phyloP scores from a whole-genome alignment of 1,140 invertebrate species.

The Scaptomyza graminum region DNA sequence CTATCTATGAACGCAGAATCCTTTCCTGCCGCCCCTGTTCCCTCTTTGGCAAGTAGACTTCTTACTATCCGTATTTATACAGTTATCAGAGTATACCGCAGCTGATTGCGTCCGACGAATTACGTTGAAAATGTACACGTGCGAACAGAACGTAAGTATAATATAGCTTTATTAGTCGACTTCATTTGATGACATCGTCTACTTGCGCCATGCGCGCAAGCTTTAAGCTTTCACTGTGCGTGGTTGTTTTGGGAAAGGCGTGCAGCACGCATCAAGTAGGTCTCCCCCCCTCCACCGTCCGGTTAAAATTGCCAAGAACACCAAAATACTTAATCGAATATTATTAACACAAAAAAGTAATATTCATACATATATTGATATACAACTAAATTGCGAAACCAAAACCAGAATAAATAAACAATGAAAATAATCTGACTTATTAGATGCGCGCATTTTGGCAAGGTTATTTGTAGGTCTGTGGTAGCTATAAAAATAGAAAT shows the following conservation, averaged over 20 bases:
- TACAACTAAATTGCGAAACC: background rate
- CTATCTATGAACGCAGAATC: too few species aligned
- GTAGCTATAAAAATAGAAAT: conserved; percentile 57
- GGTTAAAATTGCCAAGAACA: background rate
- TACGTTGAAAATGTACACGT: conserved; percentile 69
- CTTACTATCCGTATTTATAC: too few species aligned
- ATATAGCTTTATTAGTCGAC: conserved; percentile 30
- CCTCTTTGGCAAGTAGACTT: too few species aligned
- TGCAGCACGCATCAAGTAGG: conserved; percentile 51
- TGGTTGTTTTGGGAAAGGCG: conserved; percentile 31
- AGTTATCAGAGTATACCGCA: too few species aligned
- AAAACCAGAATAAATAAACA: background rate
- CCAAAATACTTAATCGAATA: too few species aligned
- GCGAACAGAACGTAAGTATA: conserved; percentile 26
- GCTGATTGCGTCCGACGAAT: too few species aligned
- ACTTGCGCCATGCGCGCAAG: conserved; percentile 22
- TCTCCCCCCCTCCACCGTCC: conserved; percentile 34
- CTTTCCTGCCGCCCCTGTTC: too few species aligned
- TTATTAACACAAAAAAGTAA: background rate
- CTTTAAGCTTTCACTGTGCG: conserved; percentile 19
- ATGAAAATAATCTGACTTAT: conserved; percentile 6
- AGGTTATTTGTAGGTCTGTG: conserved; percentile 75
- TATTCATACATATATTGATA: conserved; percentile 7
- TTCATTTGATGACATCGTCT: conserved; percentile 12
- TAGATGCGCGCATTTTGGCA: conserved; percentile 20